Conservation (phyloP, 2,113 vertebrate species). For the Rhipidura dahli region DNA sequence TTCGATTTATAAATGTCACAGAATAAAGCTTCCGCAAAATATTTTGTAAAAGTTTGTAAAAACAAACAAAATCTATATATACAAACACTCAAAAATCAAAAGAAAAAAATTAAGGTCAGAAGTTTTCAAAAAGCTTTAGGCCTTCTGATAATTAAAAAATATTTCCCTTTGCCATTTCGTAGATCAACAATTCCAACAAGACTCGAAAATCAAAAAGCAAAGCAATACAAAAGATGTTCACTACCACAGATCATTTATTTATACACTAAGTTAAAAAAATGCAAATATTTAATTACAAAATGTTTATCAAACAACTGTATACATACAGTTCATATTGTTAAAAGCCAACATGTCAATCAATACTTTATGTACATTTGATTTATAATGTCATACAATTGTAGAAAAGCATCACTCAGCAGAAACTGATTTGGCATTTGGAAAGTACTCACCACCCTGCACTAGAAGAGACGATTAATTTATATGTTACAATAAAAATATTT, state of each 20-base stretch:
- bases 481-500: conserved; percentile 63
- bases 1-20: neutral
- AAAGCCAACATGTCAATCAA: conserved; percentile 62
- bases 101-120: neutral
- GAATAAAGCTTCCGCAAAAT: neutral
- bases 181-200: neutral
- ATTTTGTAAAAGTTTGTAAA: neutral
- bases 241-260: conserved; percentile 76
- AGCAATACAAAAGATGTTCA: neutral
- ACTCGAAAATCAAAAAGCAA: neutral
- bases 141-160: neutral
- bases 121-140: neutral
- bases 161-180: neutral
- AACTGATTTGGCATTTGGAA: conserved; percentile 72
- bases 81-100: neutral
- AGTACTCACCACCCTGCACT: conserved; percentile 57
- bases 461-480: conserved; percentile 33
- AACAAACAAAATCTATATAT: neutral
- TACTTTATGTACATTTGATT: conserved; percentile 72
- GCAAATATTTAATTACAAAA: conserved; percentile 79
- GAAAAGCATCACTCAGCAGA: conserved; percentile 55
- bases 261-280: conserved; percentile 79
- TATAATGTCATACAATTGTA: conserved; percentile 57
- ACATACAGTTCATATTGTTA: conserved; percentile 69
- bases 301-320: conserved; percentile 78